Base-by-base conservation (phyloP, 2,797 vertebrate species). In the Anomalospiza imberbis region DNA sequence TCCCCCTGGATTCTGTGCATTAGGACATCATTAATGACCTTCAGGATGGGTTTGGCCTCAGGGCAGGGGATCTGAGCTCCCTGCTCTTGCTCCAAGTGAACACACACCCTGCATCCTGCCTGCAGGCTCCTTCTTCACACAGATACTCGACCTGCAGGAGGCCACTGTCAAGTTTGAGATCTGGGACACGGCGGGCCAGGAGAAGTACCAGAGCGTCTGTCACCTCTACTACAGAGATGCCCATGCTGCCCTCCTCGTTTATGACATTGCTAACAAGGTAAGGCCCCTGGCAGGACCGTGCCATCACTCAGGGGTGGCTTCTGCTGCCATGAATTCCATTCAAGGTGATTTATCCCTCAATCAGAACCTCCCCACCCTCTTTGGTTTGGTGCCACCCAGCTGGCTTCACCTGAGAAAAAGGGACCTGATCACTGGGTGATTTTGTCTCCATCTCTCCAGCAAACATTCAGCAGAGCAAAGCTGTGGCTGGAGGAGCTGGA, bases 141-240 rank as follows among this genome's bases (percentile, higher is more conserved):
- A 97, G 20, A 45, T 36, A 9, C 83, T 98, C 44, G 79, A 85
- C 13, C n/a, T 98, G 78, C 97, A 95, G 0, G 26, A 79, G 1
- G 62, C 88, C n/a, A 96, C 83, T 0, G 21, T 98, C 73, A 98
- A 94, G 70, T 90, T 98, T 47, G 98, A 98, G 95, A 98, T 98
- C 63, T 99, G 98, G 98, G 98, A 99, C 96, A 99, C 98, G 0
- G 98, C 98, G 0, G 98, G 98, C 5, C 98, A 98, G 91, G 98
- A 99, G 72, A 98, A 98, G 66, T 99, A 98, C 97, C 98, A 98
- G 75, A 98, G 98, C 0, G 96, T 99, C 75, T 98, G 98, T 48
- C 98, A 98, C 20, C 97, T 99, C 7, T 99, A 98, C 96, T 98
- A 98, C 96, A 91, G 98, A 79, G 98, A 97, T 0, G 98, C 98